Base-by-base conservation (phyloP, 2,888 invertebrate species). In the Epirrita christyi region DNA sequence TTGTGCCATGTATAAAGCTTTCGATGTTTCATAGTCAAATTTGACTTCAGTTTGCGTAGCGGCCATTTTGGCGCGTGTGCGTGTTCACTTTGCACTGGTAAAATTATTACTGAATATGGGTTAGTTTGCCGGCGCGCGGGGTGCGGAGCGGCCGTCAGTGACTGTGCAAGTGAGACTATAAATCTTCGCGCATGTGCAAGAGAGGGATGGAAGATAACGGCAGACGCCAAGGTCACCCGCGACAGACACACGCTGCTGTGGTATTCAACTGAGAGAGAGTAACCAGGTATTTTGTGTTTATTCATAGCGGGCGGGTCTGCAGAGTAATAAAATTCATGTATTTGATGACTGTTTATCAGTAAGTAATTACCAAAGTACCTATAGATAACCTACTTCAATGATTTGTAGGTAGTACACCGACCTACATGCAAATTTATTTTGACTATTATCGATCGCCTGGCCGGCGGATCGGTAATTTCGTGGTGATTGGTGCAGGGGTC, bases 51-150 rank as follows among this genome's bases (percentile, higher is more conserved):
- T 21, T 21, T 10, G 21, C 5, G n/a, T n/a, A 48, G 27, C 54
- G 29, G 54, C 59, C 59, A 59, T 59, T 54, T 59, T 59, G 41
- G 11, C 13, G 34, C 41, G 59, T 53, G 44, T 27, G 34, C 41
- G 59, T 53, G 44, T 27, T 37, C 49, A 29, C 54, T 41, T 1
- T 4, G 6, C 54, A 38, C 46, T 14, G 10, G 49, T 34, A 41
- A 32, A 38, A 21, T 27, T 21, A 42, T 27, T 34, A 55, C 59
- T 59, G 43, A 44, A 13, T 34, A 21, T 14, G 6, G 38, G 49
- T 38, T 46, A 38, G 43, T 40, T 3, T 1, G 51, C 6, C 14
- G 55, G 45, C 43, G 50, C 50, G 54, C 50, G 59, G 55, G 47
- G 50, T 8, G 37, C 28, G 11, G 38, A 42, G 47, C 47, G 50